Evolutionary conservation across 2,797 vertebrate genomes (phyloP).

Genomic region (Melanogrammus aeglefinus): DNA sequence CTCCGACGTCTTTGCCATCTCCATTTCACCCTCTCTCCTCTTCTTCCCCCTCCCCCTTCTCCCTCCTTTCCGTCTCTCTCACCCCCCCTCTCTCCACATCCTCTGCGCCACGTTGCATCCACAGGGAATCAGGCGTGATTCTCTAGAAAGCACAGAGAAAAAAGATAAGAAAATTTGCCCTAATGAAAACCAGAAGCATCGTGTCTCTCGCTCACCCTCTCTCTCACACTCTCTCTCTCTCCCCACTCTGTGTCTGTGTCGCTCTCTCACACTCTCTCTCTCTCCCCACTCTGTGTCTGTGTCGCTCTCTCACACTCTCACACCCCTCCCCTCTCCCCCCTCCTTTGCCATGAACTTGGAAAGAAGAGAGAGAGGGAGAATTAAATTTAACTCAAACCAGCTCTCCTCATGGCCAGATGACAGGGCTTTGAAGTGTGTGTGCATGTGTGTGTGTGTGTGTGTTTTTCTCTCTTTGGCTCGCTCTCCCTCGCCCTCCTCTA

Average conservation of each 20-base stretch:
- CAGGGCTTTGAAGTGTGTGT: constrained; percentile 88
- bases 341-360: constrained; percentile 86
- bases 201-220: constrained; percentile 32
- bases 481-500: constrained; percentile 27
- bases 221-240: background rate
- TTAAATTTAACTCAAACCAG: constrained; percentile 94
- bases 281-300: background rate
- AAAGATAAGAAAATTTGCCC: constrained; percentile 93
- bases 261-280: background rate
- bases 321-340: constrained; percentile 36
- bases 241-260: background rate
- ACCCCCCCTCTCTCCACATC: constrained; percentile 77
- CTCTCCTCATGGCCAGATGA: constrained; percentile 76
- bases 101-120: constrained; percentile 86
- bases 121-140: constrained; percentile 82
- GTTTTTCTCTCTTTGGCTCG: constrained; percentile 30
- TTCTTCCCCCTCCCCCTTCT: constrained; percentile 14
- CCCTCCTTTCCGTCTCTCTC: constrained; percentile 16
- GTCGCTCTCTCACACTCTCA: constrained; percentile 6
- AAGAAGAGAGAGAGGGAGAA: constrained; percentile 78
- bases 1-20: constrained; percentile 31
- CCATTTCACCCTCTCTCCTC: constrained; percentile 26
- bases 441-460: constrained; percentile 65
- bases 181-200: constrained; percentile 92
- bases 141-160: constrained; percentile 77